A percentile compares a stretch with the other conserved stretches of the same genome.
These are phyloP conservation scores for Tringa solitaria DNA, from an alignment of 2,113 vertebrate species.

Conservation along the genomic window DNA sequence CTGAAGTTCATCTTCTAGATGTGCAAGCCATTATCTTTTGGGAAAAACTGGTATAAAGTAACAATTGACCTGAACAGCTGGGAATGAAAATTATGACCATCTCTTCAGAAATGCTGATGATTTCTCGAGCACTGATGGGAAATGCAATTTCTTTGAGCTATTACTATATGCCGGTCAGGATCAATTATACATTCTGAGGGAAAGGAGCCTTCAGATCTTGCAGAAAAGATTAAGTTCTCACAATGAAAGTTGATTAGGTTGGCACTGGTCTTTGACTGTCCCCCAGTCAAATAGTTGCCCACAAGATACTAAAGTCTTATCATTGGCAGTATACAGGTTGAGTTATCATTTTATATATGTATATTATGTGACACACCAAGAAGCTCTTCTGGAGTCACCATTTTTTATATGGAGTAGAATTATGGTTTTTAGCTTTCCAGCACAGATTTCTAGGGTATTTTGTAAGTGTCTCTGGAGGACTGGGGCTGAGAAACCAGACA, in stretches of 20 bases:
- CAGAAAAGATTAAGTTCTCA: neutral
- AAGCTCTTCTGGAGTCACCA: neutral
- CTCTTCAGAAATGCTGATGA: neutral
- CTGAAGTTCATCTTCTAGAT: neutral
- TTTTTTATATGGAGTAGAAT: neutral
- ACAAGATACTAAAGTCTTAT: neutral
- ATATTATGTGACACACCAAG: neutral
- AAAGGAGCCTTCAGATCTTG: neutral
- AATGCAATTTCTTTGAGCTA: neutral
- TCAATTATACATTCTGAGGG: neutral
- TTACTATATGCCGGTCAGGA: neutral
- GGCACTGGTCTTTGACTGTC: neutral
- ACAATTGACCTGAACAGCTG: neutral
- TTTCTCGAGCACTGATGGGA: neutral
- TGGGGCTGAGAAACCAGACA: slow-evolving; percentile 3
- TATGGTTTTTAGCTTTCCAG: neutral
- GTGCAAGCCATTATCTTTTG: neutral
- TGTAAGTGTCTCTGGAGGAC: neutral
- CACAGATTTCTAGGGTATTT: slow-evolving; percentile 30
- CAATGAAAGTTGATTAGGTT: neutral
- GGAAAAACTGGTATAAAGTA: neutral
- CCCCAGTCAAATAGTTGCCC: neutral
- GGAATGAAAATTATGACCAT: neutral
- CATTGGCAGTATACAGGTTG: neutral
- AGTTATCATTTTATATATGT: neutral